Conservation (phyloP, 2,113 vertebrate genomes). For the Brachirus orientalis region DNA sequence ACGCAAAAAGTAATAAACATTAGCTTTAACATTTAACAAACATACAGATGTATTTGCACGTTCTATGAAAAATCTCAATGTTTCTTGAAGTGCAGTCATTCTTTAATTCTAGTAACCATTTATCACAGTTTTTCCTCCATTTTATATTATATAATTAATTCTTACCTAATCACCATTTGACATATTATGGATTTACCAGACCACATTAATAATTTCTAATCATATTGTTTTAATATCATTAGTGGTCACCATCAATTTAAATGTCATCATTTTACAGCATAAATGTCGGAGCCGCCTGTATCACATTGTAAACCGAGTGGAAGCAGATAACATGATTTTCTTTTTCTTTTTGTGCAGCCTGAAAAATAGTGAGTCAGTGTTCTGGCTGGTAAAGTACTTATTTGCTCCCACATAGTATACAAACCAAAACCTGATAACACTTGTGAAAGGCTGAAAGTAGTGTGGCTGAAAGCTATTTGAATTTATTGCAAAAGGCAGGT, state of each 20-base stretch:
- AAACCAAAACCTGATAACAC: constrained; percentile 8
- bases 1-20: too few relatives aligned
- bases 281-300: constrained; percentile 30
- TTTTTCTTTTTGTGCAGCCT: constrained; percentile 20
- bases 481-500: not conserved
- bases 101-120: not conserved
- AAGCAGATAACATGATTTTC: not conserved
- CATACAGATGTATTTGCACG: too few relatives aligned
- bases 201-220: constrained; percentile 10
- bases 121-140: not conserved
- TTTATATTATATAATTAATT: constrained; percentile 11
- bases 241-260: constrained; percentile 11
- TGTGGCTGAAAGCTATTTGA: not conserved
- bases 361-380: constrained; percentile 26
- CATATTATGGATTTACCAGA: constrained; percentile 2
- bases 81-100: too few relatives aligned
- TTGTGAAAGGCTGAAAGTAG: not conserved
- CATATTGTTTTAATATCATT: not conserved
- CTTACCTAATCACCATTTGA: not conserved
- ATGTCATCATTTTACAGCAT: not conserved
- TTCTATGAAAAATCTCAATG: too few relatives aligned
- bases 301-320: constrained; percentile 34
- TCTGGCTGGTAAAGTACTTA: not conserved
- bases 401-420: not conserved
- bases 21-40: too few relatives aligned